phyloP scores from a whole-genome alignment of 2,888 invertebrate genomes.

The Spodoptera littoralis region DNA sequence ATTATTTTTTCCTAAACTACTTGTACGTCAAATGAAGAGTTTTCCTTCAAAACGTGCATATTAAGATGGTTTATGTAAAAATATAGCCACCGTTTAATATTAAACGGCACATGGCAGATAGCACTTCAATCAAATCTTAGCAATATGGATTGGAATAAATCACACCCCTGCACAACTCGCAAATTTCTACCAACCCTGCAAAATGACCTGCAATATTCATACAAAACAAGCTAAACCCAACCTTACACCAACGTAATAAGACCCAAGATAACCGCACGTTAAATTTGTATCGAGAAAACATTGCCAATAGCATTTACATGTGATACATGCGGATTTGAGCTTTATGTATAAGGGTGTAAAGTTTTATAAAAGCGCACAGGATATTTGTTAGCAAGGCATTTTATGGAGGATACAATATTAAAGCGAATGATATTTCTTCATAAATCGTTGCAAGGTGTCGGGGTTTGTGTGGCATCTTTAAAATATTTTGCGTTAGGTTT shows the following conservation, averaged over 20 bases:
- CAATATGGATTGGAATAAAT: slow-evolving; percentile 66
- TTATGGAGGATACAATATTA: slow-evolving; percentile 67
- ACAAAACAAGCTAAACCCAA: slow-evolving; percentile 23
- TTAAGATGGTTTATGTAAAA: slow-evolving; percentile 17
- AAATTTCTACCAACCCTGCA: slow-evolving; percentile 60
- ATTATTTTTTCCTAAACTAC: not conserved
- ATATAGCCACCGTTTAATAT: slow-evolving; percentile 43
- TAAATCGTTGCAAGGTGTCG: slow-evolving; percentile 68
- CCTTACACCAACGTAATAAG: slow-evolving; percentile 21
- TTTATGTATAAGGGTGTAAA: slow-evolving; percentile 20
- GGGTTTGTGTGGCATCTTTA: slow-evolving; percentile 52
- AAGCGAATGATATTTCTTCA: slow-evolving; percentile 71
- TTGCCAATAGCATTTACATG: slow-evolving; percentile 36
- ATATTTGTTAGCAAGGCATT: slow-evolving; percentile 46
- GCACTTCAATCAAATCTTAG: slow-evolving; percentile 59
- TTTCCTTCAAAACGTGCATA: not conserved
- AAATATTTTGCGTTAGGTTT: slow-evolving; percentile 56
- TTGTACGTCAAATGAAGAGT: slow-evolving; percentile 1
- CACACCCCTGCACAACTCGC: slow-evolving; percentile 59
- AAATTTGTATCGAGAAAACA: slow-evolving; percentile 34
- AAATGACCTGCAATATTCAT: slow-evolving; percentile 33
- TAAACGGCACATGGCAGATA: slow-evolving; percentile 41
- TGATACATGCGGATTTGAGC: slow-evolving; percentile 32
- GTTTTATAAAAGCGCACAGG: slow-evolving; percentile 16
- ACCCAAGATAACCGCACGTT: slow-evolving; percentile 21